Percentiles rank a stretch among this genome's conserved stretches.
phyloP scores from a whole-genome alignment of 2,797 vertebrate species.

The Phyllotis vaccarum region DNA sequence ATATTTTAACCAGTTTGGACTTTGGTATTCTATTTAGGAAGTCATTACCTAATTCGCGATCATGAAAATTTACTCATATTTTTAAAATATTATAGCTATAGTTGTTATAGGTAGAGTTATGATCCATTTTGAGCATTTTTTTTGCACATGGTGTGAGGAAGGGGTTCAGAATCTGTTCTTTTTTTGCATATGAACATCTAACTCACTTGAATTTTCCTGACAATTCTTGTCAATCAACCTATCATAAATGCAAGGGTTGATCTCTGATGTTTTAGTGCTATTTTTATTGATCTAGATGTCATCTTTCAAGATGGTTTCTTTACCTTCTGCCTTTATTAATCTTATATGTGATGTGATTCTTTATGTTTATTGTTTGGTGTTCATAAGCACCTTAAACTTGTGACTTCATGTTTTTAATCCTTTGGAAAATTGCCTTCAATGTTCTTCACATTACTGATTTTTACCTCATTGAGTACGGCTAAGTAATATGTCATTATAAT shows the following conservation, averaged over 20 bases:
- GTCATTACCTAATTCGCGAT: not conserved
- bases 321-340: not conserved
- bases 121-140: not conserved
- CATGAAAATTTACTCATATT: not conserved
- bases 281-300: not conserved
- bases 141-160: not conserved
- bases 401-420: not conserved
- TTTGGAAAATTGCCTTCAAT: not conserved
- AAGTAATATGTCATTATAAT: not conserved
- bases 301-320: not conserved
- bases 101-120: not conserved
- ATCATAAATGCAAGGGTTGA: not conserved
- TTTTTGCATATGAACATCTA: not conserved
- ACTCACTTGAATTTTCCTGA: not conserved
- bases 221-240: not conserved
- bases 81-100: not conserved
- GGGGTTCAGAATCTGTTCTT: not conserved
- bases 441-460: not conserved
- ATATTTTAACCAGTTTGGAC: not conserved
- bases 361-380: slow-evolving; percentile 4
- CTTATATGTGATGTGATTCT: not conserved
- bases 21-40: not conserved
- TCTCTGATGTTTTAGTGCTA: not conserved
- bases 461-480: not conserved
- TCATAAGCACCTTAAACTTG: slow-evolving; percentile 3